Percentiles rank a stretch among this genome's conserved stretches.
phyloP scores from a whole-genome alignment of 2,797 vertebrate species.

The Microhierax caerulescens region DNA sequence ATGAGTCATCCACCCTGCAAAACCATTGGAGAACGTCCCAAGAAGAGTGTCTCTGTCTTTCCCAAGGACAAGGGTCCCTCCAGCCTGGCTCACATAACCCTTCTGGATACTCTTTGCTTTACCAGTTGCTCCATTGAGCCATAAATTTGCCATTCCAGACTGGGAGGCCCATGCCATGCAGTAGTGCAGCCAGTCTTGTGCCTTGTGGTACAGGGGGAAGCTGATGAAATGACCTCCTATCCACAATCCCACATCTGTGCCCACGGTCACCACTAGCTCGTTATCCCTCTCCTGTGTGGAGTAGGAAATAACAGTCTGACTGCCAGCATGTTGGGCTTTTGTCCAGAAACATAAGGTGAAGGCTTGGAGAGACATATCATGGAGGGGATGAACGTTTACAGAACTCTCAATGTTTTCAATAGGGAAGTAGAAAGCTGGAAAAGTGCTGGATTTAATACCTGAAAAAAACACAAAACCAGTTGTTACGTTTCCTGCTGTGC shows the following conservation, averaged over 20 bases:
- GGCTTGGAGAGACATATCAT: slow-evolving; percentile 69
- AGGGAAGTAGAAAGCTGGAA: slow-evolving; percentile 82
- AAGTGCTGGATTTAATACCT: neutral
- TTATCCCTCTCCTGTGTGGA: slow-evolving; percentile 74
- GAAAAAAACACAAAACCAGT: neutral
- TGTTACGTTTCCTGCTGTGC: neutral
- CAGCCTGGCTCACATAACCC: slow-evolving; percentile 66
- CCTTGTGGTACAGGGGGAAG: slow-evolving; percentile 71
- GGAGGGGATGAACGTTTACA: slow-evolving; percentile 69
- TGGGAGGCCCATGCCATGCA: slow-evolving; percentile 78
- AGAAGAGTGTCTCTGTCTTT: slow-evolving; percentile 80
- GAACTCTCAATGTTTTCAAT: slow-evolving; percentile 73
- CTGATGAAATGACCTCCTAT: slow-evolving; percentile 80
- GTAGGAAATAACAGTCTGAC: slow-evolving; percentile 82
- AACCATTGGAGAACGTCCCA: slow-evolving; percentile 77
- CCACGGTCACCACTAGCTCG: slow-evolving; percentile 79
- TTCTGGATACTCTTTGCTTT: slow-evolving; percentile 66
- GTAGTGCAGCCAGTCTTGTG: slow-evolving; percentile 80
- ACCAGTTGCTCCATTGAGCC: slow-evolving; percentile 77
- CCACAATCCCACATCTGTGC: slow-evolving; percentile 77
- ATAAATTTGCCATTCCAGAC: slow-evolving; percentile 58
- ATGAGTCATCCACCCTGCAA: slow-evolving; percentile 78
- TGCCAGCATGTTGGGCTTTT: slow-evolving; percentile 1
- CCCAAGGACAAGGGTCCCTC: slow-evolving; percentile 76
- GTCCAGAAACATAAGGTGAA: slow-evolving; percentile 84